A percentile compares a stretch with the other conserved stretches of the same genome.
phyloP scores from a whole-genome alignment of 1,140 invertebrate species.

The Maniola jurtina region DNA sequence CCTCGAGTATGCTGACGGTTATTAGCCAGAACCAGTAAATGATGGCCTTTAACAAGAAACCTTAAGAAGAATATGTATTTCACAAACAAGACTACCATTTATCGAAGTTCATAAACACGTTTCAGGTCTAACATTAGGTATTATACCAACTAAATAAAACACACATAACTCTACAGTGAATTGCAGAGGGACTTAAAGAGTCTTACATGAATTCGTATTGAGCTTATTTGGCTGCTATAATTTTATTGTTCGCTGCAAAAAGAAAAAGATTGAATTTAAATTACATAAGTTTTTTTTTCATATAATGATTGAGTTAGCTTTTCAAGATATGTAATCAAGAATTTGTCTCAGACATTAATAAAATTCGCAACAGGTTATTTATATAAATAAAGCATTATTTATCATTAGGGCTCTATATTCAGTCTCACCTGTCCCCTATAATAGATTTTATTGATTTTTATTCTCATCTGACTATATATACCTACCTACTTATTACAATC shows the following conservation, averaged over 20 bases:
- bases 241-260: background rate
- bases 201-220: too few species aligned
- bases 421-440: background rate
- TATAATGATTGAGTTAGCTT: background rate
- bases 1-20: constrained; percentile 50
- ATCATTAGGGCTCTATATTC: background rate
- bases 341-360: background rate
- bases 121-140: background rate
- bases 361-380: background rate
- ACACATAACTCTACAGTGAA: background rate
- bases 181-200: too few species aligned
- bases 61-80: constrained; percentile 18
- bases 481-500: too few species aligned
- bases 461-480: too few species aligned
- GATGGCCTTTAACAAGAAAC: constrained; percentile 36
- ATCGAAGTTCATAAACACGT: background rate
- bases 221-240: too few species aligned
- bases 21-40: constrained; percentile 49
- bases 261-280: background rate
- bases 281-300: background rate
- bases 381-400: background rate
- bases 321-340: constrained; percentile 5
- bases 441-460: background rate
- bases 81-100: constrained; percentile 9
- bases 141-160: background rate